Conservation (phyloP, 92 coral and sea anemone species). For the Isaurus tuberculatus region DNA sequence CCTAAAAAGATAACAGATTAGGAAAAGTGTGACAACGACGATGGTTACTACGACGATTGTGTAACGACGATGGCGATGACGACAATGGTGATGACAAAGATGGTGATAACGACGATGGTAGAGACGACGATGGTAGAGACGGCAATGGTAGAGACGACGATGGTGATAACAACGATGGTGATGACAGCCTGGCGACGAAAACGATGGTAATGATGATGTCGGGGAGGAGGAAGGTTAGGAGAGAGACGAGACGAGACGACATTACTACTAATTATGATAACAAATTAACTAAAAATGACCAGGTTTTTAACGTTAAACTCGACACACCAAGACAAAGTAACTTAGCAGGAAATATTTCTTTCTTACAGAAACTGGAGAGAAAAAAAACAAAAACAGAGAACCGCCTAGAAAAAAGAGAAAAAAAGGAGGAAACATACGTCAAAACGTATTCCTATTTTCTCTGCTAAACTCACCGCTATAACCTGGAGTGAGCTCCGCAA, state of each 20-base stretch:
- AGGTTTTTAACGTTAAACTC: too few species aligned
- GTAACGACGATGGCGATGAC: neutral
- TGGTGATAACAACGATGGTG: neutral
- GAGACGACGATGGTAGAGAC: neutral
- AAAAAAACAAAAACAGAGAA: neutral
- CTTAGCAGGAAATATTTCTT: too few species aligned
- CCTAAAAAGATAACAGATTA: too few species aligned
- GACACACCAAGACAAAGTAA: too few species aligned
- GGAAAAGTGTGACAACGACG: too few species aligned
- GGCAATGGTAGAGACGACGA: neutral
- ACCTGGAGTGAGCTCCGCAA: constrained; percentile 96
- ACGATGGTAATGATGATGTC: neutral
- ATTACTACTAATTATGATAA: too few species aligned
- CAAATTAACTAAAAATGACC: too few species aligned
- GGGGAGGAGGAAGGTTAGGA: too few species aligned
- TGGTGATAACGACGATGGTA: neutral
- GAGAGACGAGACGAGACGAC: too few species aligned
- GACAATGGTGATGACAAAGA: neutral
- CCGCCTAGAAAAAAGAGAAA: neutral
- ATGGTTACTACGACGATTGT: neutral
- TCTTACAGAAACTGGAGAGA: too few species aligned
- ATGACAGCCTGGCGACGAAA: neutral
- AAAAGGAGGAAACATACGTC: neutral
- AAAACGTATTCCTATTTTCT: too few species aligned
- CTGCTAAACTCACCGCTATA: constrained; percentile 74